Conservation (phyloP, 53 echinoderm and acorn worm species). For the Actinopyga echinites region DNA sequence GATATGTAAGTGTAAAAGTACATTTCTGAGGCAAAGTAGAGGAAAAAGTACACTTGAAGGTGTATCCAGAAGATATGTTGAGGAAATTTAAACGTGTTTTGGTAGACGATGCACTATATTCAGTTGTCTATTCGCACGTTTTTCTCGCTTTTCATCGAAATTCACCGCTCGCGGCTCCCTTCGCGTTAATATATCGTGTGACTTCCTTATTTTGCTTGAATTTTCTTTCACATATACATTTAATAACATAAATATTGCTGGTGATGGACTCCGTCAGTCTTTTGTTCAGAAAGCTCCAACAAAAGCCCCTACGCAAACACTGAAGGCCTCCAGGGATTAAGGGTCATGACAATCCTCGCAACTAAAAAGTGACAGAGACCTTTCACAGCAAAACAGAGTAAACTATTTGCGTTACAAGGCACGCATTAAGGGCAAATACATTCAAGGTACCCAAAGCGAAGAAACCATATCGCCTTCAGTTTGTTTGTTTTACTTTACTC, state of each 20-base stretch:
- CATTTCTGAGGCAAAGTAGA: too few relatives aligned
- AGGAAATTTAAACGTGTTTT: too few relatives aligned
- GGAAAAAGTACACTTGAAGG: too few relatives aligned
- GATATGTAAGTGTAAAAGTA: too few relatives aligned
- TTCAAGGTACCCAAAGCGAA: neutral
- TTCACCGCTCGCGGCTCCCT: too few relatives aligned
- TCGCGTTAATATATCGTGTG: too few relatives aligned
- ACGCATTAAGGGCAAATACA: neutral
- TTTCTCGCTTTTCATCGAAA: too few relatives aligned
- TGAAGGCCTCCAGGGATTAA: neutral
- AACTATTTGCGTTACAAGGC: neutral
- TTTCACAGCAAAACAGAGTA: neutral
- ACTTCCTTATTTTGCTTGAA: too few relatives aligned
- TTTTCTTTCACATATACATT: neutral
- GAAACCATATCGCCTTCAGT: neutral
- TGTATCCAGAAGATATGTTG: too few relatives aligned
- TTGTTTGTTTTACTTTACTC: neutral
- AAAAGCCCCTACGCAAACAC: conserved; percentile 2
- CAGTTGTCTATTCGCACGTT: too few relatives aligned
- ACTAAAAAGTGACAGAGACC: neutral
- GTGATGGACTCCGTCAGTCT: too few relatives aligned
- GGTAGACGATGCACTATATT: too few relatives aligned
- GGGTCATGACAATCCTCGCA: neutral
- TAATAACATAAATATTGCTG: conserved; percentile 14
- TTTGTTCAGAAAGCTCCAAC: neutral